Base-by-base conservation (phyloP, 30 jellyfish, hydroid and myxozoan species). In the Aurelia coerulea region DNA sequence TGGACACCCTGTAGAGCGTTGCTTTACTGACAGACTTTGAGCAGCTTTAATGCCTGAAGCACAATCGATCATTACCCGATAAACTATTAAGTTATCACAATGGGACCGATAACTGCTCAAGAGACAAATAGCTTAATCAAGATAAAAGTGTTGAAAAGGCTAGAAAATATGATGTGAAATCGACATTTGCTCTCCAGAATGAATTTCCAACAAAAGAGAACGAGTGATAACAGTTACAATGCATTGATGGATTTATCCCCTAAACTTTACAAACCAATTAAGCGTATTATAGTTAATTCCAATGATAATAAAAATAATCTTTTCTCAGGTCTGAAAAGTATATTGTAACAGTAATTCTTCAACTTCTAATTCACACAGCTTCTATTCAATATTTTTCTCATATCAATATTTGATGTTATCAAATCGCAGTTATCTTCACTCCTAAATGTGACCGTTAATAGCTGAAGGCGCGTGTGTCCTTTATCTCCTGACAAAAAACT, bases 261-360 rank as follows among this genome's bases (percentile, higher is more conserved):
- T 60, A 17, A 17, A 60, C 14, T 60, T 60, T 60, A 4, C 31
- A 60, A 60, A 60, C 70, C 35, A 60, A 60, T 60, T 60, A 60
- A 60, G 35, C 1, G 70, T 60, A 23, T 13, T 6, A 60, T 17
- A 60, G 12, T 15, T 60, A 8, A 60, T 60, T 60, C 70, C 10
- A 13, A 9, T 60, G 56, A 6, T 46, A 9, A 46, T 6, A 9
- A 6, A 46, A 46, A 46, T 46, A 46, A 46, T 60, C 70, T 60
- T 60, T 60, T 60, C 35, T 60, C 70, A 5, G 35, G 31, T 60
- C 70, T 60, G 31, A 23, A n/a, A 60, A 60, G 70, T 11, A 60
- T 60, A 60, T 60, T 60, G 70, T 46, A 60, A 17, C 70, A 60
- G 70, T 60, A 60, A 60, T 60, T 60, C 31, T 60, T 60, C 56